Conservation (phyloP, 1,140 invertebrate genomes). For the Bombus soroeensis region DNA sequence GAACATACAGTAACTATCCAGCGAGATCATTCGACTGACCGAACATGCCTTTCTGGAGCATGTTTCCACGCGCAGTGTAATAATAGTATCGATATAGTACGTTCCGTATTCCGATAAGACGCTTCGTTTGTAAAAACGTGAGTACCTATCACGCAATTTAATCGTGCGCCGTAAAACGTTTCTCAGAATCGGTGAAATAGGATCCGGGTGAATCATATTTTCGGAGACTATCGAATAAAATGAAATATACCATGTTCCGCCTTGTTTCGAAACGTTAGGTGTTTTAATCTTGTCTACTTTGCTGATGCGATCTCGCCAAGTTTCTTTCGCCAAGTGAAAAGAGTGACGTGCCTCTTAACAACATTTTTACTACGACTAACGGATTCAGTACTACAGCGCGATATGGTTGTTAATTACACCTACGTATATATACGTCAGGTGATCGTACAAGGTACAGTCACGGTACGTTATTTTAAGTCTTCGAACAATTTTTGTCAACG, state of each 20-base stretch:
- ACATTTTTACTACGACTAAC: background rate
- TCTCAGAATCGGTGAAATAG: background rate
- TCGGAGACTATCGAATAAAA: background rate
- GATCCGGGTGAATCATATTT: background rate
- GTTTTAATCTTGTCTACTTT: constrained; percentile 1
- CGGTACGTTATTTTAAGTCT: background rate
- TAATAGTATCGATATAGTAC: background rate
- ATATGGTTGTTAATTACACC: background rate
- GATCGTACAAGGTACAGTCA: background rate
- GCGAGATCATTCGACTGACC: background rate
- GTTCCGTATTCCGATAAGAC: too few species aligned
- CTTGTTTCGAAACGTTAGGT: constrained; percentile 1
- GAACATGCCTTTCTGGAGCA: background rate
- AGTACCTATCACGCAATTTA: background rate
- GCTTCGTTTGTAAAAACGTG: background rate
- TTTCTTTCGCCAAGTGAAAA: background rate
- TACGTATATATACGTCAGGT: background rate
- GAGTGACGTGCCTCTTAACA: too few species aligned
- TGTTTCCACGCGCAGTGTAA: background rate
- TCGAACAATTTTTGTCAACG: background rate
- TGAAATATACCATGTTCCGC: background rate
- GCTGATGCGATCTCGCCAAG: background rate
- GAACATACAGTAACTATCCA: background rate
- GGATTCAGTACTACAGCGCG: constrained; percentile 1
- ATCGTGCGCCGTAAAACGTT: background rate